Evolutionary conservation across 1,140 invertebrate species (phyloP), one percentile per base, ranked within the genome.

Genomic region (Macrostomum lignano): DNA sequence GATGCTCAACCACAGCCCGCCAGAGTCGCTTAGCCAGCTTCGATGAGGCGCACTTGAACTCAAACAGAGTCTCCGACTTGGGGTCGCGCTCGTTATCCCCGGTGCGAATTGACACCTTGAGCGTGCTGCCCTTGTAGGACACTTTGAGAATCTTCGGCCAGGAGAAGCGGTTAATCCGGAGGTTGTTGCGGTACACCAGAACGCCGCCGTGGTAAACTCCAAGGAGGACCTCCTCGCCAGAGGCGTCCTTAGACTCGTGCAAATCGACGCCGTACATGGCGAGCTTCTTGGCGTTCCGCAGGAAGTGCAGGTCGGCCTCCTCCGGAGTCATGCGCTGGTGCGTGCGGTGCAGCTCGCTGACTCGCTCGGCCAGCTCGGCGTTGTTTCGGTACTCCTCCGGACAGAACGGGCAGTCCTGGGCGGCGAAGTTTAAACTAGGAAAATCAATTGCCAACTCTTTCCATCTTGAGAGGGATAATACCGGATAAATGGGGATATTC

Each of bases 201-300:
- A 32, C 11, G 4, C 31, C 31, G 3, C 14, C 19, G 24, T 21
- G 24, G 24, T 21, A 15, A 17, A 32, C 31, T 25, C 31, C 31
- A n/a, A 32, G 6, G 5, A n/a, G 4, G n/a, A 32, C 17, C 17
- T 32, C 31, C 17, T 28, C 26, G 14, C 26, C 26, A 7, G 14
- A 13, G 14, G 26, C 14, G 17, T 28, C 17, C 26, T 28, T 7
- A 5, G 19, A 28, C 19, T 24, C 26, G 57, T 86, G 79, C 32
- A 86, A 59, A 56, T 82, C 76, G 4, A 86, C 74, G 4, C 78
- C 79, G 45, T 86, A 88, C 76, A 86, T 82, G 2, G 79, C 76
- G 46, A 88, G 57, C 57, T 84, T 86, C 52, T 81, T 81, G 3
- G 78, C 78, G 60, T 86, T 88, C 53, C 86, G 78, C 42, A 88